Base-by-base conservation (phyloP, 1,140 invertebrate species). In the Pachypsylla venusta region DNA sequence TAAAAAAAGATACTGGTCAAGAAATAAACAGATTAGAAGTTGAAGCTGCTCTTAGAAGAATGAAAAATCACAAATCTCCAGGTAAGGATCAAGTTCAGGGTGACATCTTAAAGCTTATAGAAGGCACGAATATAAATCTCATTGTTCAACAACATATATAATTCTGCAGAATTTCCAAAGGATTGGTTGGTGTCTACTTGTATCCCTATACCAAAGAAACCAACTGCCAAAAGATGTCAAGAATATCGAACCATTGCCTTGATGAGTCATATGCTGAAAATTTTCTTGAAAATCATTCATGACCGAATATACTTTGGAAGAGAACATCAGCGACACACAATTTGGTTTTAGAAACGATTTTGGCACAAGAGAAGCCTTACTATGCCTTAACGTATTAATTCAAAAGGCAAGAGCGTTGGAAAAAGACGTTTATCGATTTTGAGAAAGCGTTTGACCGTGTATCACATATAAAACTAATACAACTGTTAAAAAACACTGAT, bases 231-330 rank as follows among this genome's bases (percentile, higher is more conserved):
- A 35, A 35, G n/a, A 60, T 67, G 62, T 60, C 16, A 58, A 16
- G 61, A 64, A 22, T 59, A 65, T 54, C 53, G 61, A 53, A 62
- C 60, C 10, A 63, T 66, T 27, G 63, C 59, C 28, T 54, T 65
- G 16, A 65, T 64, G 60, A 58, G 54, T 35, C 62, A 61, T 53
- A 61, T 57, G 5, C 55, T 65, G n/a, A 65, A 66, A 53, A 55
- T 64, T 35, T 64, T 65, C 48, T 28, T 65, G n/a, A 64, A 63
- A 56, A 62, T 65, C 25, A 62, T 65, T n/a, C 64, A 65, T 58
- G 10, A 13, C 14, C 60, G 60, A 30, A 64, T 62, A 40, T 60
- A 57, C 42, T 10, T 35, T 35, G 30, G 30, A 35, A 35, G 30
- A 35, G 7, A 35, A 35, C 30, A 35, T 35, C 30, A 35, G 30